These are phyloP conservation scores for Petrophora chlorosata DNA, from an alignment of 2,888 invertebrate genomes.

Conservation along the genomic window DNA sequence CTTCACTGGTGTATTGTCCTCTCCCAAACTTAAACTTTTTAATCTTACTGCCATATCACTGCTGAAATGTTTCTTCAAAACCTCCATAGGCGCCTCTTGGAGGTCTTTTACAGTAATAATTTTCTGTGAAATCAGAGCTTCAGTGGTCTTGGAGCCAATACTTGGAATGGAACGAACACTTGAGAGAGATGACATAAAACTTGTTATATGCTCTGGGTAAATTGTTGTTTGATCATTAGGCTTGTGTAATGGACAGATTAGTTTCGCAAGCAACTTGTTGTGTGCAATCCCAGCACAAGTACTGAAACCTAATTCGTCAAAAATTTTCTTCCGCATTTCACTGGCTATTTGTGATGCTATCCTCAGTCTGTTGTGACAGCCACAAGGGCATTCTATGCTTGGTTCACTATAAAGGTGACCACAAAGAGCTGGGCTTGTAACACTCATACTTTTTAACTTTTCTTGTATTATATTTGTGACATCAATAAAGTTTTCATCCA, in stretches of 20 bases:
- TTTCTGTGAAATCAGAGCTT: conserved; percentile 85
- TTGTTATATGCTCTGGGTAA: conserved; percentile 86
- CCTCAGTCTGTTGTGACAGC: conserved; percentile 87
- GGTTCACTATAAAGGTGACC: conserved; percentile 85
- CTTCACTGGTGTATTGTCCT: conserved; percentile 88
- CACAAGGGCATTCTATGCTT: conserved; percentile 87
- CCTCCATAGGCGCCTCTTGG: conserved; percentile 83
- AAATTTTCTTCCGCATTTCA: conserved; percentile 88
- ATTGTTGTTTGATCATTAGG: conserved; percentile 93
- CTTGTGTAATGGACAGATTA: conserved; percentile 88
- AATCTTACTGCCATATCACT: conserved; percentile 87
- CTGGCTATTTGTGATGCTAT: conserved; percentile 89
- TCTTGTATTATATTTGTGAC: conserved; percentile 87
- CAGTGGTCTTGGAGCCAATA: conserved; percentile 88
- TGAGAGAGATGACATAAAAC: conserved; percentile 86
- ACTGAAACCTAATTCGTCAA: conserved; percentile 88
- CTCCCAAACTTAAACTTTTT: conserved; percentile 88
- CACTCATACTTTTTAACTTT: conserved; percentile 68
- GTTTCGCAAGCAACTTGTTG: conserved; percentile 92
- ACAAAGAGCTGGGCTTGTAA: conserved; percentile 62
- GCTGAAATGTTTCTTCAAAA: conserved; percentile 86
- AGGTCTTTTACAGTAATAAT: conserved; percentile 87
- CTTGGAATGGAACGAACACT: conserved; percentile 88
- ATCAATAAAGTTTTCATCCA: conserved; percentile 94
- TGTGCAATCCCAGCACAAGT: conserved; percentile 93